Evolutionary conservation across 2,113 vertebrate genomes (phyloP).

Genomic region (Myotis brandtii): DNA sequence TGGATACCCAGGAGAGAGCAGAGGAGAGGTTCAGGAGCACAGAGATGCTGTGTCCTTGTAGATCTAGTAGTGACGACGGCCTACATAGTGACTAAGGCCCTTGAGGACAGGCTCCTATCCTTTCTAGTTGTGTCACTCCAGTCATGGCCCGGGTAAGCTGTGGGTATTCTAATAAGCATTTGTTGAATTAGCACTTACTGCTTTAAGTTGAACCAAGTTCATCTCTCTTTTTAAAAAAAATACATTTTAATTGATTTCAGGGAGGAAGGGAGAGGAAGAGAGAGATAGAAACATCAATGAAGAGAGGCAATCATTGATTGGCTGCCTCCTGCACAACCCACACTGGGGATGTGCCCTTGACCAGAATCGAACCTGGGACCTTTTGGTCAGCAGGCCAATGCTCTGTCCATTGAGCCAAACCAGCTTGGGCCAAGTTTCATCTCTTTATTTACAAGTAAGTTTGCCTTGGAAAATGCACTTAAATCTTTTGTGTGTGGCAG

Average conservation of each 20-base stretch:
- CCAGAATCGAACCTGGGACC: no score
- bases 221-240: slow-evolving; percentile 35
- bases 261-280: no score
- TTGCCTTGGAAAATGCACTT: neutral
- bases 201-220: neutral
- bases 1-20: neutral
- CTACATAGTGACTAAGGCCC: neutral
- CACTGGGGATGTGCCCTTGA: no score
- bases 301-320: no score
- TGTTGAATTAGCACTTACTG: neutral
- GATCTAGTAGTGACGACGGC: neutral
- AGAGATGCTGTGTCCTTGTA: neutral
- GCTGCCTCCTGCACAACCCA: no score
- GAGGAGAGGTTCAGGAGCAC: neutral
- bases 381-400: no score
- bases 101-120: neutral
- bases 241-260: no score
- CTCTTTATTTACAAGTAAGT: slow-evolving; percentile 33
- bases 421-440: neutral
- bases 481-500: neutral
- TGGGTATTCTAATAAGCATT: neutral
- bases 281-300: no score
- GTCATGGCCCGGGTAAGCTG: neutral
- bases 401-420: no score
- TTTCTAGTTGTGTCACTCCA: neutral